Percentiles rank a stretch among this genome's conserved stretches.
Evolutionary conservation across 2,888 invertebrate genomes (phyloP).

Genomic region (Rhopalosiphum nymphaeae): DNA sequence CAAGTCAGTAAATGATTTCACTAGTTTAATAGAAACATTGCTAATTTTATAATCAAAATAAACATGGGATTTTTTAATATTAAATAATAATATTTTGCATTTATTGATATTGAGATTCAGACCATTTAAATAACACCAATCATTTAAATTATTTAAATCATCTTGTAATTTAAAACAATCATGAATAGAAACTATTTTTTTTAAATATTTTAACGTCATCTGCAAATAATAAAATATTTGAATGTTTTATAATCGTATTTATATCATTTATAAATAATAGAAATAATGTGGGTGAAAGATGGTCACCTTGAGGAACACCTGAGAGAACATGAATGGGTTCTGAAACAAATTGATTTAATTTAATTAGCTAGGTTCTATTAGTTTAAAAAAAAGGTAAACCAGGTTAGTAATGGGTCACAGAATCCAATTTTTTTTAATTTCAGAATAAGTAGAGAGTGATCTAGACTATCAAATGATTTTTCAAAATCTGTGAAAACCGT

Average conservation of each 20-base stretch:
- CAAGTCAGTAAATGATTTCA: background rate
- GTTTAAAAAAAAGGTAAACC: background rate
- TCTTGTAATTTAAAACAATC: background rate
- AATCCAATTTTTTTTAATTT: background rate
- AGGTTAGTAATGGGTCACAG: background rate
- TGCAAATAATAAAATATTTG: no score
- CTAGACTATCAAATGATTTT: background rate
- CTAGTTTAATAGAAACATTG: constrained; percentile 1
- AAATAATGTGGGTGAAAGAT: background rate
- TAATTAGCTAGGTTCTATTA: background rate
- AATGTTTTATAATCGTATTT: background rate
- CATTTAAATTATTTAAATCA: constrained; percentile 18
- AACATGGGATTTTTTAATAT: no score
- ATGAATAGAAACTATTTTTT: background rate
- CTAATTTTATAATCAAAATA: background rate
- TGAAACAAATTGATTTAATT: background rate
- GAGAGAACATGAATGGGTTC: background rate
- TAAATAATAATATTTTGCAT: background rate
- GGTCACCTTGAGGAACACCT: background rate
- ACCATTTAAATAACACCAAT: constrained; percentile 24
- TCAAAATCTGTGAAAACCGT: background rate
- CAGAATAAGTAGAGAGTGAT: background rate
- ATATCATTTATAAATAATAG: background rate
- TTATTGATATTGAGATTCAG: background rate
- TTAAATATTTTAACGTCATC: background rate